Evolutionary conservation across 2,113 vertebrate species (phyloP).

Genomic region (Corythaixoides concolor): DNA sequence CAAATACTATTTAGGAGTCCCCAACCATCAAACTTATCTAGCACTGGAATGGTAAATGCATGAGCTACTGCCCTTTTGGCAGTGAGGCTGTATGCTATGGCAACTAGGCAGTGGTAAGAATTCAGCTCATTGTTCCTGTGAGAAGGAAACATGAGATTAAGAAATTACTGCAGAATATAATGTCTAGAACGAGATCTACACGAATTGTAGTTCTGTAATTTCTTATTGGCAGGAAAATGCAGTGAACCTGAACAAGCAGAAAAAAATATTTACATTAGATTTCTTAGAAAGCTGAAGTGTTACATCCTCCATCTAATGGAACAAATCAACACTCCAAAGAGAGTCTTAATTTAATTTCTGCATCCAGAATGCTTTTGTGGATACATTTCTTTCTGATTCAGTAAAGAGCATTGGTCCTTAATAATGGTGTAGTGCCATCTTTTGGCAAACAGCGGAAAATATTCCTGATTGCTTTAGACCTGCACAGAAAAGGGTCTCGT

Average conservation of each 20-base stretch:
- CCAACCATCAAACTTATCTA: neutral
- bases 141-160: neutral
- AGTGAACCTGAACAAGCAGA: neutral
- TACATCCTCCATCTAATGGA: neutral
- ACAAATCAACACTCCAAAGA: neutral
- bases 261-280: neutral
- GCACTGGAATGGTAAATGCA: neutral
- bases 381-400: neutral
- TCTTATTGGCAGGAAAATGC: neutral
- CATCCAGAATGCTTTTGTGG: neutral
- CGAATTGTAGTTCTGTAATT: neutral
- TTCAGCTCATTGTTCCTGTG: neutral
- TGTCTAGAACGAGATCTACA: neutral
- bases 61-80: neutral
- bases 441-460: neutral
- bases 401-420: neutral
- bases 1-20: neutral
- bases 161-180: neutral
- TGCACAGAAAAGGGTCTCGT: neutral
- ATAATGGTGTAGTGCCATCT: conserved; percentile 5
- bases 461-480: neutral
- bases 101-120: neutral
- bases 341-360: neutral
- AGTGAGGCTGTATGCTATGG: neutral
- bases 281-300: neutral